Evolutionary conservation across 64 coral and sea anemone genomes (phyloP).

Genomic region (Dendronephthya gigantea): DNA sequence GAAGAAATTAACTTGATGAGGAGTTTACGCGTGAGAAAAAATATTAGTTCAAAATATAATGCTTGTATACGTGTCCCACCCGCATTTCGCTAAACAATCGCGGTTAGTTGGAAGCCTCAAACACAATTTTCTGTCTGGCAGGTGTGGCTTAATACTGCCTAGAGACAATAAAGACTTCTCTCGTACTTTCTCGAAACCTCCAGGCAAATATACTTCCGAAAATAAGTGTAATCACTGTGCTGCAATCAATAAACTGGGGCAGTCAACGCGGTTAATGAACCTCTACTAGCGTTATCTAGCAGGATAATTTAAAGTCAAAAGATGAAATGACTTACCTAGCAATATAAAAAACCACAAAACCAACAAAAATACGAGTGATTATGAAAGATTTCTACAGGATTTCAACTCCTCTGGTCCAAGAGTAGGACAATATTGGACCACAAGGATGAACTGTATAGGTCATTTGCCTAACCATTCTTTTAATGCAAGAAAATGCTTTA

Average conservation of each 20-base stretch:
- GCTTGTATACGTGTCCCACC: background rate
- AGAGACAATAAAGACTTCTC: no score
- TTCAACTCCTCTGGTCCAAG: background rate
- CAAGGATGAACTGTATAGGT: background rate
- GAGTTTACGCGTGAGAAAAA: background rate
- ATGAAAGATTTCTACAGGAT: background rate
- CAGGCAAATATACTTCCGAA: no score
- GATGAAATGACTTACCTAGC: background rate
- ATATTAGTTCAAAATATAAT: background rate
- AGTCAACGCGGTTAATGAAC: no score
- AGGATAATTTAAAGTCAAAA: background rate
- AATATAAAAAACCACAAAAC: background rate
- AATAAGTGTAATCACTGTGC: no score
- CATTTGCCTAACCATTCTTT: background rate
- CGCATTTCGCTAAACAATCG: no score
- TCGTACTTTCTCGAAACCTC: background rate
- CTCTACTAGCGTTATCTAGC: no score
- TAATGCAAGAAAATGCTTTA: background rate
- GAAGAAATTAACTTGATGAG: background rate
- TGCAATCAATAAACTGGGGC: no score
- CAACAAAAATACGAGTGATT: background rate
- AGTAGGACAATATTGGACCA: background rate
- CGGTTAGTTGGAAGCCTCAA: no score
- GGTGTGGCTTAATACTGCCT: no score
- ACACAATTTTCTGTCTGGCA: no score